A percentile compares a stretch with the other conserved stretches of the same genome.
Conservation (phyloP, 2,888 invertebrate species). For the Philereme vetulata region DNA sequence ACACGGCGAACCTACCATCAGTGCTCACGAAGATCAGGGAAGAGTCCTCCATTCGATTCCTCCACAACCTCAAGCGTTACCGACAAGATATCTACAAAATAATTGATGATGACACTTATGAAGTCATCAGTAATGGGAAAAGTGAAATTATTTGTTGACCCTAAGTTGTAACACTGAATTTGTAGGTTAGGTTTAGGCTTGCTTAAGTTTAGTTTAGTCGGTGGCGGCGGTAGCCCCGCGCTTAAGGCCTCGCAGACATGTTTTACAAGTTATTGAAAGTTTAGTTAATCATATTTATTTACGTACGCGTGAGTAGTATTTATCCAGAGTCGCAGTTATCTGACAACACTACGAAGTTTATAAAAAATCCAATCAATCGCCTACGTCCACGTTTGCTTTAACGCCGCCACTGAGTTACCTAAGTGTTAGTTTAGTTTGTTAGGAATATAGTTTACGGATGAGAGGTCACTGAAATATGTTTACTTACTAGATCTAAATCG, state of each 20-base stretch:
- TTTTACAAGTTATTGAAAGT: no score
- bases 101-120: conserved; percentile 86
- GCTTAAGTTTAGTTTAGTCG: conserved; percentile 17
- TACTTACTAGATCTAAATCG: neutral
- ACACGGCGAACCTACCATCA: conserved; percentile 85
- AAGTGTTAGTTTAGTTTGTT: no score
- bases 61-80: conserved; percentile 86
- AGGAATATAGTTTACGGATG: neutral
- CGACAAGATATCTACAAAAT: conserved; percentile 86
- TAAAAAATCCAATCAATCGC: no score
- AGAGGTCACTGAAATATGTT: conserved; percentile 9
- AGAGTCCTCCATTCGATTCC: conserved; percentile 84
- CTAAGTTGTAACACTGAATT: conserved; percentile 12
- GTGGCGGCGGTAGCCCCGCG: neutral
- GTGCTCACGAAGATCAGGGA: conserved; percentile 88
- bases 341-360: no score
- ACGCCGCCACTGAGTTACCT: no score
- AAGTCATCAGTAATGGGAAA: conserved; percentile 73
- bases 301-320: no score
- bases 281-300: no score
- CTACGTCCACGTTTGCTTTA: no score
- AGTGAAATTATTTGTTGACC: conserved; percentile 74
- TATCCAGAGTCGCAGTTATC: no score
- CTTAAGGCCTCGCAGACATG: no score
- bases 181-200: conserved; percentile 37